Conservation (phyloP, 2,113 vertebrate genomes). For the Seriola quinqueradiata region DNA sequence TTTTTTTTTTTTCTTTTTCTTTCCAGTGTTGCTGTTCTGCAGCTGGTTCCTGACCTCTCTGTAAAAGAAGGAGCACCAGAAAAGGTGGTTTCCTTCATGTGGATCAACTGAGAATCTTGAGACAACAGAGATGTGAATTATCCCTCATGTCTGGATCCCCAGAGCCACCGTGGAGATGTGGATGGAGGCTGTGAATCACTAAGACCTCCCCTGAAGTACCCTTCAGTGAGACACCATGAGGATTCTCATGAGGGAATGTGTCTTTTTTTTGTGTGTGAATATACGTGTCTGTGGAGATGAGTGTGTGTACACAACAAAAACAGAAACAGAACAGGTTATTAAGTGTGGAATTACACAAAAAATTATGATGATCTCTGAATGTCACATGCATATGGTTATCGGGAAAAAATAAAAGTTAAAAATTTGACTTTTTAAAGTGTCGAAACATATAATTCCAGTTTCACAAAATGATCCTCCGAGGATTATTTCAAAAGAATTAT, state of each 20-base stretch:
- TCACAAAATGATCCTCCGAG: not conserved
- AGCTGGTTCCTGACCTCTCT: slow-evolving; percentile 12
- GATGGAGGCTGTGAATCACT: not conserved
- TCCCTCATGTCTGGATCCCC: not conserved
- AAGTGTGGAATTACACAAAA: not conserved
- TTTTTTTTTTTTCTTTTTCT: not conserved
- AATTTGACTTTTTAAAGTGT: not conserved
- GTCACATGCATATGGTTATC: not conserved
- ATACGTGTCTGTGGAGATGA: not conserved
- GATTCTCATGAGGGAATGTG: not conserved
- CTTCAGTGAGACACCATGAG: not conserved
- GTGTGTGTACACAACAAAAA: not conserved
- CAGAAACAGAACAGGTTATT: not conserved
- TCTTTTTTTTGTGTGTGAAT: not conserved
- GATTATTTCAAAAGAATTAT: not conserved
- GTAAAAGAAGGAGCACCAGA: not conserved
- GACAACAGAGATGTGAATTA: not conserved
- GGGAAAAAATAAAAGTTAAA: not conserved
- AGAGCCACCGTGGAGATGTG: not conserved
- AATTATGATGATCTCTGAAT: not conserved
- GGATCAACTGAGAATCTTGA: not conserved
- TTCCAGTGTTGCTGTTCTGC: not conserved
- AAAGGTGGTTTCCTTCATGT: not conserved
- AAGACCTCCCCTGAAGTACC: not conserved
- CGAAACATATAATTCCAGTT: not conserved